Base-by-base conservation (phyloP, 2,888 invertebrate species). In the Nasonovia ribisnigri region DNA sequence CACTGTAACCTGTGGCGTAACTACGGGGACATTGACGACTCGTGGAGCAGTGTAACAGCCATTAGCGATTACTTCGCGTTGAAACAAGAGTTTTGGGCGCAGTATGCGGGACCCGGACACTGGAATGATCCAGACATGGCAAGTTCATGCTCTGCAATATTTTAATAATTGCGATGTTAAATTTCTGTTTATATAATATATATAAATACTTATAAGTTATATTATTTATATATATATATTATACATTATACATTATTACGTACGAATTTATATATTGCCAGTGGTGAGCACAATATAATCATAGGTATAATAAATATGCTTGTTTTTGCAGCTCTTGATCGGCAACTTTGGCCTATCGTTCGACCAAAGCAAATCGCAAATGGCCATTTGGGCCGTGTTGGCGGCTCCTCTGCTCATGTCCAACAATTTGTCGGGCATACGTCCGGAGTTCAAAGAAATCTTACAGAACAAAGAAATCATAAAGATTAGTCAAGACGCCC, bases 61-160 rank as follows among this genome's bases (percentile, higher is more conserved):
- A 97, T 97, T 95, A 96, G 97, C 95, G 95, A 96, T 95, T 97
- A 97, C 96, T 97, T 97, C 95, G 97, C 96, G 11, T 95, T 96
- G 88, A 96, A 97, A 95, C 97, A 97, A 95, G 96, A 97, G 51
- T 95, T 96, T 84, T 95, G 97, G 91, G 96, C 96, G 0, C 95
- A 96, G 20, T 96, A 96, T 95, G 96, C 97, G 2, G 97, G 97
- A 0, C 97, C 97, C 0, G 97, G 97, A 8, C 97, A 97, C 95
- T 97, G 97, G 97, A 97, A 97, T 95, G 97, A 97, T 95, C 97
- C 97, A 11, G 97, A 97, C 95, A 97, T 97, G 97, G 97, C 97
- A 20, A 26, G 87, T 60, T 2, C 20, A 36, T 16, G 16, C n/a
- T 20, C 26, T 77, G 8, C 36, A 20, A 36, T 2, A 36, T 36